Conservation (phyloP, 1,140 invertebrate species). For the Dendrolimus punctatus region DNA sequence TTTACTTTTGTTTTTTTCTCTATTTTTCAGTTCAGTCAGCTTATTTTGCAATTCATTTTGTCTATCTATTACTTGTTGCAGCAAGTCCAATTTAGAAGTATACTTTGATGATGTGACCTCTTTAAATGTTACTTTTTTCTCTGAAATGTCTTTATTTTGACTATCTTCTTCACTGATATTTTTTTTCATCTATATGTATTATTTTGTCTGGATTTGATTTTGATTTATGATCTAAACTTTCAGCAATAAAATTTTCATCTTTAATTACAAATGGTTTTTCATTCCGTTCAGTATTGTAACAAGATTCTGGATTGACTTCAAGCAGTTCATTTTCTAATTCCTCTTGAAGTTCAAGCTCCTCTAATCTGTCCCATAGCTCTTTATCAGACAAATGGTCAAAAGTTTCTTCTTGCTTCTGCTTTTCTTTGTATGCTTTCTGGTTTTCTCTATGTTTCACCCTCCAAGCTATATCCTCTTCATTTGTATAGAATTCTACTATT, state of each 20-base stretch:
- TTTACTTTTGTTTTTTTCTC: constrained; percentile 43
- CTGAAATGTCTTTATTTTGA: constrained; percentile 7
- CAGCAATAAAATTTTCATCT: constrained; percentile 14
- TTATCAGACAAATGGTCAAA: constrained; percentile 40
- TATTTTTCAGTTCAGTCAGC: constrained; percentile 58
- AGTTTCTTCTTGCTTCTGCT: constrained; percentile 26
- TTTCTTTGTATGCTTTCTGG: constrained; percentile 44
- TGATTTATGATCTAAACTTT: too few species aligned
- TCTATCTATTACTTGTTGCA: constrained; percentile 67
- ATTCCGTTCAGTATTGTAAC: constrained; percentile 3
- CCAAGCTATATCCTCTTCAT: constrained; percentile 74
- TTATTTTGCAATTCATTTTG: constrained; percentile 69
- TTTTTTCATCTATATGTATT: neutral
- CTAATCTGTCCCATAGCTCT: constrained; percentile 58
- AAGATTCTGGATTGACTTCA: constrained; percentile 10
- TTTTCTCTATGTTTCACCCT: constrained; percentile 55
- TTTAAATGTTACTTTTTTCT: constrained; percentile 10
- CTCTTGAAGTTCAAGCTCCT: constrained; percentile 66
- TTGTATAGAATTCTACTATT: constrained; percentile 74
- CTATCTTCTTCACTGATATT: constrained; percentile 4
- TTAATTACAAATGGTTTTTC: neutral
- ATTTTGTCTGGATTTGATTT: too few species aligned
- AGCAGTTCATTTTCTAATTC: constrained; percentile 61
- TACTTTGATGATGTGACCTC: constrained; percentile 12
- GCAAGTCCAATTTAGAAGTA: constrained; percentile 31